These are phyloP conservation scores for Dioctria linearis DNA, from an alignment of 2,888 invertebrate species.

Conservation along the genomic window DNA sequence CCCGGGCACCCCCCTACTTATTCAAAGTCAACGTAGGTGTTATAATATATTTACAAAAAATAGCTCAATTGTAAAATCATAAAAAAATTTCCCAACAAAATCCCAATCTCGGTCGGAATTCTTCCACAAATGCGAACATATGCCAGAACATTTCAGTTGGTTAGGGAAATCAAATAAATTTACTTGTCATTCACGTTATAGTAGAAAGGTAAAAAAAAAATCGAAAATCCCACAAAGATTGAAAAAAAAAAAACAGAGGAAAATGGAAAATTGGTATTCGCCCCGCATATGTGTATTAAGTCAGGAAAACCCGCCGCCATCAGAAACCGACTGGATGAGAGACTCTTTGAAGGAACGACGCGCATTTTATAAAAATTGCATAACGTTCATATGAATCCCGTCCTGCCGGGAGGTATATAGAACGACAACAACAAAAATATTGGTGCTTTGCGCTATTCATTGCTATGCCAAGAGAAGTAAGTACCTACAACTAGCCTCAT, in stretches of 20 bases:
- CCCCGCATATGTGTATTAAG: conserved; percentile 2
- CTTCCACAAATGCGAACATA: background rate
- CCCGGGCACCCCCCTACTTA: no score
- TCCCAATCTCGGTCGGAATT: background rate
- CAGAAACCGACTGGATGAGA: background rate
- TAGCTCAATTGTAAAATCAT: no score
- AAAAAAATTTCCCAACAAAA: background rate
- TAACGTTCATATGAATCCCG: background rate
- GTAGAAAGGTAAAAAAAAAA: background rate
- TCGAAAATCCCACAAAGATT: background rate
- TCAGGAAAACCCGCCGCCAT: background rate
- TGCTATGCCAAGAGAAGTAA: no score
- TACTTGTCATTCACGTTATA: background rate
- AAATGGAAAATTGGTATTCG: conserved; percentile 5
- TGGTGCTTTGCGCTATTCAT: no score
- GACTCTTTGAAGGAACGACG: background rate
- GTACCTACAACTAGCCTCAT: background rate
- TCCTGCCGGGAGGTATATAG: background rate
- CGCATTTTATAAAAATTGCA: background rate
- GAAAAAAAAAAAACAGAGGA: background rate
- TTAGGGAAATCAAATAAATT: background rate
- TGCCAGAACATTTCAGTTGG: no score
- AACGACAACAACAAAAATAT: no score
- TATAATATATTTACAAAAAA: no score
- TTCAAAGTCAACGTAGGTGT: no score